phyloP scores from a whole-genome alignment of 1,140 invertebrate species.

The Chironomus striatipennis region DNA sequence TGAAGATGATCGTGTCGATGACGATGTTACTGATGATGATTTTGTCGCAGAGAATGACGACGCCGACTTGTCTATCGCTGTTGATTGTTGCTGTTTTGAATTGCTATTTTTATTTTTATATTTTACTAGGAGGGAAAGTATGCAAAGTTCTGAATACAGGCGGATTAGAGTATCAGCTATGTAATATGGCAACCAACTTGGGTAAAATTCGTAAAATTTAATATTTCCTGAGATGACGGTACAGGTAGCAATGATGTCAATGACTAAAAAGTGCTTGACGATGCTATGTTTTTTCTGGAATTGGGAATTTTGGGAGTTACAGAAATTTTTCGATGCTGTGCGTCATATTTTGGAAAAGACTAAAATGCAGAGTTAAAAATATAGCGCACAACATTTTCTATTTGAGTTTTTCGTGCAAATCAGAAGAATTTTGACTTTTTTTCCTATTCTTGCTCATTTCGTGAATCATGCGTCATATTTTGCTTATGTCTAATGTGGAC shows the following conservation, averaged over 20 bases:
- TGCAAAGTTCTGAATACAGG: background rate
- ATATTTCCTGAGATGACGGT: background rate
- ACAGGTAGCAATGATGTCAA: background rate
- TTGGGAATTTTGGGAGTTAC: background rate
- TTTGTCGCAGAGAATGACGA: background rate
- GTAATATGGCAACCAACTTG: background rate
- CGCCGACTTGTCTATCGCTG: background rate
- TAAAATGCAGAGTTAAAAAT: too few relatives aligned
- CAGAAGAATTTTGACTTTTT: too few relatives aligned
- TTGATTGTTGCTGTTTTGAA: background rate
- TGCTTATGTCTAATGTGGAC: too few relatives aligned
- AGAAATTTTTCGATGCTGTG: background rate
- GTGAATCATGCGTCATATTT: too few relatives aligned
- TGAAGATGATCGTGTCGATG: too few relatives aligned
- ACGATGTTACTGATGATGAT: too few relatives aligned
- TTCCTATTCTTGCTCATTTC: too few relatives aligned
- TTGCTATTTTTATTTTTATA: background rate
- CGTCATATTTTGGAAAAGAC: too few relatives aligned
- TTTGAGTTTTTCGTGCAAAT: too few relatives aligned
- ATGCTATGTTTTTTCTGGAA: background rate
- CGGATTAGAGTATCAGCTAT: background rate
- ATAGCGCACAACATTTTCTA: too few relatives aligned
- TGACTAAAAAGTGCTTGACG: background rate
- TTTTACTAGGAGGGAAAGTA: background rate
- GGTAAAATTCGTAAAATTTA: background rate